Conservation (phyloP, 2,888 invertebrate genomes). For the Bombylius major region DNA sequence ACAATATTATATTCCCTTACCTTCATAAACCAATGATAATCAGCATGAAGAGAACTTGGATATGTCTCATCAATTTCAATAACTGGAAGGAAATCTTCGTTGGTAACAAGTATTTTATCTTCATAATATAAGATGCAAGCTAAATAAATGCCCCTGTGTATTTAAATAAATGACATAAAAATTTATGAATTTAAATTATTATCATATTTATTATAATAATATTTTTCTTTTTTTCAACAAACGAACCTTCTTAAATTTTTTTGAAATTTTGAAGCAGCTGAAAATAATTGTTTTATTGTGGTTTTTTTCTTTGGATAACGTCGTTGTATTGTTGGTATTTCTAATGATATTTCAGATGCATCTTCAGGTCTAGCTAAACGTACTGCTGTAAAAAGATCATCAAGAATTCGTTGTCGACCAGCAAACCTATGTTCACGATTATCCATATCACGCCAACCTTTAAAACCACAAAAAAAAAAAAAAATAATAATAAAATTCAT, state of each 20-base stretch:
- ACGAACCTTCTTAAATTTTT: slow-evolving; percentile 70
- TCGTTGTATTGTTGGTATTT: slow-evolving; percentile 49
- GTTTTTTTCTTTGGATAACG: slow-evolving; percentile 74
- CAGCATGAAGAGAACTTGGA: slow-evolving; percentile 79
- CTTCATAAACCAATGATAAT: slow-evolving; percentile 98
- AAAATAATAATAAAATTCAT: background rate
- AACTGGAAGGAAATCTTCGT: slow-evolving; percentile 92
- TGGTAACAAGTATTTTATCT: slow-evolving; percentile 89
- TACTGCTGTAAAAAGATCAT: slow-evolving; percentile 60
- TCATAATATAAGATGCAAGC: slow-evolving; percentile 90
- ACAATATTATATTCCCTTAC: slow-evolving; percentile 32
- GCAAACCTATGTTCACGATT: slow-evolving; percentile 52
- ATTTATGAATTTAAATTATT: background rate
- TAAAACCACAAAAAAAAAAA: background rate
- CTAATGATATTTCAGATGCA: slow-evolving; percentile 54
- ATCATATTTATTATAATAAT: background rate
- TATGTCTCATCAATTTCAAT: slow-evolving; percentile 95
- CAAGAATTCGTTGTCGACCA: slow-evolving; percentile 58
- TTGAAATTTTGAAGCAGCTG: slow-evolving; percentile 93
- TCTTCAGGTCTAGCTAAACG: slow-evolving; percentile 44
- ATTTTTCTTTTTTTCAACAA: too few relatives aligned
- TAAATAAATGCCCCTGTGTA: slow-evolving; percentile 75
- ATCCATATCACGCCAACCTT: slow-evolving; percentile 80
- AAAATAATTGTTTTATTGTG: slow-evolving; percentile 86
- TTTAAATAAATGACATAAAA: background rate